Conservation (phyloP, 2,888 invertebrate species). For the Chorisops tibialis region DNA sequence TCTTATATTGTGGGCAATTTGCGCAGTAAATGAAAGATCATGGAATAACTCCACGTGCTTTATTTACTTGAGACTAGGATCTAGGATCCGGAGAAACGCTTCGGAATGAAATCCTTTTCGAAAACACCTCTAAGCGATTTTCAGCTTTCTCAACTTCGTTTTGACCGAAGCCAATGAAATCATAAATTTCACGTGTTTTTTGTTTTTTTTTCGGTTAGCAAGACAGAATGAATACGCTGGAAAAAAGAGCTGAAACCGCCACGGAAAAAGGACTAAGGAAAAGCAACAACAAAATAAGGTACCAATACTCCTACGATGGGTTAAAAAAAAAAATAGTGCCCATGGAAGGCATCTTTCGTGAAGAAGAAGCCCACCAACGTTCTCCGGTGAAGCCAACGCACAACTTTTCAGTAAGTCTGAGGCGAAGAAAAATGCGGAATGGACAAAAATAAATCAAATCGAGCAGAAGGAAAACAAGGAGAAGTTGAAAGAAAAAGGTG, state of each 20-base stretch:
- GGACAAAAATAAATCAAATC: neutral
- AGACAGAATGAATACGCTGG: neutral
- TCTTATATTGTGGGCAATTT: neutral
- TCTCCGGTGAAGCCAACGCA: neutral
- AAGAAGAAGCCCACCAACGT: conserved; percentile 6
- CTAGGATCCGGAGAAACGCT: no score
- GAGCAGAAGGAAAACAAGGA: neutral
- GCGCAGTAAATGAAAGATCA: conserved; percentile 23
- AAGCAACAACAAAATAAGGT: neutral
- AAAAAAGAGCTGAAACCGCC: neutral
- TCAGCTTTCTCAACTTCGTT: no score
- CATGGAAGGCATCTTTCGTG: neutral
- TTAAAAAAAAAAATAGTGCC: neutral
- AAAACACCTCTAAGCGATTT: no score
- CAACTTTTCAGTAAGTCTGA: no score
- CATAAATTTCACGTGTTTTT: conserved; percentile 23
- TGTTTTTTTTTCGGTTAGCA: conserved; percentile 1
- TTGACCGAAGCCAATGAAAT: neutral
- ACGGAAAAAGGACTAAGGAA: neutral
- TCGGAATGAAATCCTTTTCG: no score
- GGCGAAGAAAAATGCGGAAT: neutral
- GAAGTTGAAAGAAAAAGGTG: no score
- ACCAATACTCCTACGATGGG: no score
- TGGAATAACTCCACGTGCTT: conserved; percentile 21
- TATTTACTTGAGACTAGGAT: conserved; percentile 14